Evolutionary conservation across 2,888 invertebrate genomes (phyloP).

Genomic region (Sycophila texana): DNA sequence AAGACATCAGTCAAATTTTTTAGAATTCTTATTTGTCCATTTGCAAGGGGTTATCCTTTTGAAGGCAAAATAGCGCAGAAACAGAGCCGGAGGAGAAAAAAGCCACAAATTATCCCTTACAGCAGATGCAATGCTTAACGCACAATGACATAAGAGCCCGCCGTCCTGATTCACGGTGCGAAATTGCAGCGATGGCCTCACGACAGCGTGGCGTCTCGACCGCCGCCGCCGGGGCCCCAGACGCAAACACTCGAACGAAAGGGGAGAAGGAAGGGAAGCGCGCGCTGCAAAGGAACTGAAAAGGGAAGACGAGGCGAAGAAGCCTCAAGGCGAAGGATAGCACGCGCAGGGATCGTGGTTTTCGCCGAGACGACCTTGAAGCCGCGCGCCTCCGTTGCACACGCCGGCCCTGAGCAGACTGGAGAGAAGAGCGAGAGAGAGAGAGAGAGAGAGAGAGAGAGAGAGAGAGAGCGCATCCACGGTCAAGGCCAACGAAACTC

Average conservation of each 20-base stretch:
- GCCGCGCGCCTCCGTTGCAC: constrained; percentile 14
- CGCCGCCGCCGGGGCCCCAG: background rate
- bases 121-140: background rate
- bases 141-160: constrained; percentile 34
- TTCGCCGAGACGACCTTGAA: constrained; percentile 50
- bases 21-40: no score
- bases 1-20: no score
- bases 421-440: constrained; percentile 1
- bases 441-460: constrained; percentile 9
- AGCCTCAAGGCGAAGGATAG: constrained; percentile 17
- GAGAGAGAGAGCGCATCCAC: constrained; percentile 19
- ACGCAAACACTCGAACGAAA: background rate
- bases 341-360: constrained; percentile 49
- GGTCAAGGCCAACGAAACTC: constrained; percentile 53
- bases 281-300: background rate
- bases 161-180: constrained; percentile 14
- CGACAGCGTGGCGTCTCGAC: constrained; percentile 10
- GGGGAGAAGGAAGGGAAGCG: no score
- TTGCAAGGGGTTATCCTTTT: no score
- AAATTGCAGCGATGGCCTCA: constrained; percentile 16
- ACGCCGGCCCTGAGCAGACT: constrained; percentile 27
- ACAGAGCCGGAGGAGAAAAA: no score
- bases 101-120: no score
- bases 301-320: constrained; percentile 16
- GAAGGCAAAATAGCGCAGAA: no score